Evolutionary conservation across 2,888 invertebrate species (phyloP).

Genomic region (Tineola bisselliella): DNA sequence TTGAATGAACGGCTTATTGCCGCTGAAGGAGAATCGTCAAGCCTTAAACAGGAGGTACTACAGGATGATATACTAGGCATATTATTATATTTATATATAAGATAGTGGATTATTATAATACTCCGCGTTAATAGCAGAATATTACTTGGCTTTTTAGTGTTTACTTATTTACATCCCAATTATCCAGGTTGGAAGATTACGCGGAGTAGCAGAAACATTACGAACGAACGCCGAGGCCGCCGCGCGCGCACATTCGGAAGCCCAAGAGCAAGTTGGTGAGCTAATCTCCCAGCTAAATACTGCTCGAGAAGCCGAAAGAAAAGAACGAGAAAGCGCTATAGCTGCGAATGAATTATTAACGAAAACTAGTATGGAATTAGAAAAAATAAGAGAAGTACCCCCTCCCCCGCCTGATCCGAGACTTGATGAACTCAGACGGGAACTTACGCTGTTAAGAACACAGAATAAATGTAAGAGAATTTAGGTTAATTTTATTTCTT

Average conservation of each 20-base stretch:
- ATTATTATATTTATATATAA: too few relatives aligned
- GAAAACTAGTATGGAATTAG: constrained; percentile 74
- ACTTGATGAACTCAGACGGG: constrained; percentile 78
- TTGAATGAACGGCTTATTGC: constrained; percentile 51
- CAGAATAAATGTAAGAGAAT: constrained; percentile 75
- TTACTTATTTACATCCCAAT: too few relatives aligned
- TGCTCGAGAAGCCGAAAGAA: constrained; percentile 53
- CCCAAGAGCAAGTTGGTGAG: constrained; percentile 57
- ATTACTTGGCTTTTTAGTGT: too few relatives aligned
- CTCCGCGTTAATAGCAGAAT: too few relatives aligned
- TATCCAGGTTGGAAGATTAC: constrained; percentile 51
- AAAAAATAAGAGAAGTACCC: constrained; percentile 70
- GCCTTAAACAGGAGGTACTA: constrained; percentile 62
- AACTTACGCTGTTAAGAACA: constrained; percentile 76
- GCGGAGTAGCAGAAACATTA: constrained; percentile 68
- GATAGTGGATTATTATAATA: too few relatives aligned
- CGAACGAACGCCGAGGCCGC: constrained; percentile 68
- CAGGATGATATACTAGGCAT: too few relatives aligned
- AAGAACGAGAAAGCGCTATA: constrained; percentile 62
- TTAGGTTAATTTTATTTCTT: too few relatives aligned
- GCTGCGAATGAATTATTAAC: constrained; percentile 69
- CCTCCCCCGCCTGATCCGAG: constrained; percentile 76
- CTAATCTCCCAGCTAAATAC: constrained; percentile 58
- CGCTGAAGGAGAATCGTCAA: constrained; percentile 61
- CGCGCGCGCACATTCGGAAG: constrained; percentile 60